Evolutionary conservation across 2,797 vertebrate species (phyloP).

Genomic region (Paguma larvata): DNA sequence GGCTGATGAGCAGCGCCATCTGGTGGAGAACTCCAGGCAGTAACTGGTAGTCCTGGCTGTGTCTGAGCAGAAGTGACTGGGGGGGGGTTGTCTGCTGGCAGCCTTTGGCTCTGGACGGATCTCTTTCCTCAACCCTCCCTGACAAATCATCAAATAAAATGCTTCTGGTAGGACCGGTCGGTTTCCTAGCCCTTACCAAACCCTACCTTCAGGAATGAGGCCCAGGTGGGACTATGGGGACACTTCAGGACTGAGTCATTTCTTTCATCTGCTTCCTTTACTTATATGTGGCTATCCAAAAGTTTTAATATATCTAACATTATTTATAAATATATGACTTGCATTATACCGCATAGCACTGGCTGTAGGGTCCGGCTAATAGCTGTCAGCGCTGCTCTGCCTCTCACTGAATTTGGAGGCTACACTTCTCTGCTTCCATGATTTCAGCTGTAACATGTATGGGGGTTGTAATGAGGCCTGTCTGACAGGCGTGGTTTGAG

Average conservation of each 20-base stretch:
- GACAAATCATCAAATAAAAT: background rate
- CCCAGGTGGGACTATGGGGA: background rate
- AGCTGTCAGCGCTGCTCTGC: background rate
- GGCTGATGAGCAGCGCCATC: conserved; percentile 68
- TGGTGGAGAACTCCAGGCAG: conserved; percentile 51
- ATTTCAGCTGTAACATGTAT: background rate
- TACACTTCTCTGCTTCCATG: background rate
- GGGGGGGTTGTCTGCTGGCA: background rate
- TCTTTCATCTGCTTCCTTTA: background rate
- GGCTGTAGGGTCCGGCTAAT: background rate
- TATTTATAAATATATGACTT: background rate
- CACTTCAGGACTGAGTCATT: background rate
- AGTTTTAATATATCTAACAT: background rate
- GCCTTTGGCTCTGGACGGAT: background rate
- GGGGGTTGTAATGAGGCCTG: background rate
- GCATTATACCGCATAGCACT: background rate
- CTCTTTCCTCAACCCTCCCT: background rate
- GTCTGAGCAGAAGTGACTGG: background rate
- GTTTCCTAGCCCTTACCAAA: conserved; percentile 33
- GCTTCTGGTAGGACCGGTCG: background rate
- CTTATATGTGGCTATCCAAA: background rate
- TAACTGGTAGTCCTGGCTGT: background rate
- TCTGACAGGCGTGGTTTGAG: background rate
- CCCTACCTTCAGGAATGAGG: background rate
- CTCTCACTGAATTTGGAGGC: background rate